Evolutionary conservation across 2,888 invertebrate species (phyloP), one percentile per base, ranked within the genome.

Genomic region (Mellilla xanthometata): DNA sequence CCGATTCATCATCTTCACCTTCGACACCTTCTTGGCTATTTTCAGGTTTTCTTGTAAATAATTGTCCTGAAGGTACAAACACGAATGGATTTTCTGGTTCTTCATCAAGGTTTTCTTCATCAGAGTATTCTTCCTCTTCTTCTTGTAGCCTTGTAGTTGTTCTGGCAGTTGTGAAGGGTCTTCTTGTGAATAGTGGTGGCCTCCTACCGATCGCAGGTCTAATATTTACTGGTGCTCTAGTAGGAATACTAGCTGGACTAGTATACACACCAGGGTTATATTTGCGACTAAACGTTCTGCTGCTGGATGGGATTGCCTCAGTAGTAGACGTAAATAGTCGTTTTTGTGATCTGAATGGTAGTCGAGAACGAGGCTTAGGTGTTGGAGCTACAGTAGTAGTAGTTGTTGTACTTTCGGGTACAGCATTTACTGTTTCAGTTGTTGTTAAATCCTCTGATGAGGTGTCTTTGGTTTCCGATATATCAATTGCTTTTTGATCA

Each of bases 191-290:
- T 42, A 84, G 81, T 13, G 55, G 39, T 12, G 85, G 87, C 60
- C 81, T 72, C 57, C 81, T 76, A 3, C 86, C 74, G 23, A 72
- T 63, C 11, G 67, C 56, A 32, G 77, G 70, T 54, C 64, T 75
- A 30, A 82, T 73, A 9, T 47, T 38, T 9, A 53, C 44, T 10
- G 74, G 60, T 24, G 76, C 69, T 56, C 74, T 76, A 4, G 83
- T 82, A 27, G 53, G 27, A 19, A 73, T 65, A 3, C 86, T 71
- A 2, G 85, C 63, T 24, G 90, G 90, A 39, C 88, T 90, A 9
- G 90, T 90, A 34, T 87, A 90, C 3, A 68, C 83, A 12, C 90
- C 89, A 31, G 80, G 81, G 52, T 86, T 90, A 56, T 75, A 90
- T 68, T 89, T 90, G 10, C 90, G 80, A 48, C 90, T 90, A 40